Evolutionary conservation across 92 coral and sea anemone genomes (phyloP), one percentile per base, ranked within the genome.

Genomic region (Anthopleura xanthogrammica): DNA sequence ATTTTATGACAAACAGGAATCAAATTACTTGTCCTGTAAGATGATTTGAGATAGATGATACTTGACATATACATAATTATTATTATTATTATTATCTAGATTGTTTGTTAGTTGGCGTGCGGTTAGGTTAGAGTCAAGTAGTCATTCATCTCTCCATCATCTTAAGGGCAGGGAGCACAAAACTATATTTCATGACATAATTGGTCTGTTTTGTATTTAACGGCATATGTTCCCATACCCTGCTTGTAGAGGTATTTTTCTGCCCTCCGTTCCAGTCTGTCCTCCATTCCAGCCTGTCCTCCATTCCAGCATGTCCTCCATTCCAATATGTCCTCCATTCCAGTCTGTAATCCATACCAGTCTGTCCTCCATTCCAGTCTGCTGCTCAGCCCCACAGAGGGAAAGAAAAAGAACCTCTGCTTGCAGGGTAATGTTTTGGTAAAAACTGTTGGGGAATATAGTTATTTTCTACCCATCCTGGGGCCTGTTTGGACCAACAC

Each of bases 21-120:
- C 4, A 68, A 68, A 68, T 68, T 68, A 24, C 74, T 24, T 68
- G 74, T 68, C 70, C 70, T 68, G 14, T 24, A n/a, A 8, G 74
- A 68, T 68, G 74, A 68, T 36, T 29, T 68, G 42, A 68, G 74
- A 68, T 68, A n/a, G 74, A 68, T 29, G 29, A 68, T 68, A 68
- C 74, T 68, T 68, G 74, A 68, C 16, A 24, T 68, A 4, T 29
- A 24, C 29, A 50, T 13, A 10, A 10, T 68, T 19, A 4, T n/a
- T 7, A 4, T 43, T 7, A 43, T 4, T 19, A 1, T n/a, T 68
- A 10, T 12, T 22, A 8, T 13, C 1, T n/a, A n/a, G 8, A 65
- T 23, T n/a, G 41, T 65, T 20, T 7, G 40, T 24, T 12, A 68
- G 74, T n/a, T 22, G 74, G 42, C 46, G 17, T 68, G 74, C 74